phyloP scores from a whole-genome alignment of 2,113 vertebrate genomes.

The Nanorana parkeri region DNA sequence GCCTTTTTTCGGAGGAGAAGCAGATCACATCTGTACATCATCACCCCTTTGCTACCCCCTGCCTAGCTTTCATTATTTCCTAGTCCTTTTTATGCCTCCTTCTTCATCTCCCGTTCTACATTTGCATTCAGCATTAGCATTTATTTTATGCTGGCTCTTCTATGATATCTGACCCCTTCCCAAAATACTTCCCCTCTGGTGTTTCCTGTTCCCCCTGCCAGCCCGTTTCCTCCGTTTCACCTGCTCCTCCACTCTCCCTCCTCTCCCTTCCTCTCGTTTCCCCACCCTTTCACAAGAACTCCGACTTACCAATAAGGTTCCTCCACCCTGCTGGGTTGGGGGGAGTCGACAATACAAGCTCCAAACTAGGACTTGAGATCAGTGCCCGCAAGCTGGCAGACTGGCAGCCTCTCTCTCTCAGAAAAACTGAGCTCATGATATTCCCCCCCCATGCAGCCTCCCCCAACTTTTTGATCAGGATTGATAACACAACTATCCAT shows the following conservation, averaged over 20 bases:
- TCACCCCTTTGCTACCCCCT: background rate
- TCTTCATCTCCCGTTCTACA: too few relatives aligned
- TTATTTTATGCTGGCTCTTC: too few relatives aligned
- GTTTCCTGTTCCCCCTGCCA: slow-evolving; percentile 32
- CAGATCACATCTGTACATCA: background rate
- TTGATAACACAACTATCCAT: too few relatives aligned
- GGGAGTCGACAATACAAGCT: slow-evolving; percentile 19
- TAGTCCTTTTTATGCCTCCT: background rate
- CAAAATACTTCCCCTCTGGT: background rate
- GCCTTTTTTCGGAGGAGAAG: background rate
- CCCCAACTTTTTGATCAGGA: too few relatives aligned
- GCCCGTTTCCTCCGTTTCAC: slow-evolving; percentile 15
- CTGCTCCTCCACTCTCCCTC: slow-evolving; percentile 36
- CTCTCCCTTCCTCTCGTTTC: background rate
- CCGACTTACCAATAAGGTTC: slow-evolving; percentile 7
- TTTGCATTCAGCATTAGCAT: too few relatives aligned
- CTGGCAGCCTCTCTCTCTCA: slow-evolving; percentile 23
- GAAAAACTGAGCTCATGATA: too few relatives aligned
- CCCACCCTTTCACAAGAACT: background rate
- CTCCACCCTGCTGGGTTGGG: background rate
- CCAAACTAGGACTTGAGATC: slow-evolving; percentile 44
- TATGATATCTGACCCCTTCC: too few relatives aligned
- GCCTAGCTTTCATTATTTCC: background rate
- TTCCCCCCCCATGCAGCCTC: too few relatives aligned
- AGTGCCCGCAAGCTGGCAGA: slow-evolving; percentile 7